These are phyloP conservation scores for Hippolais icterina DNA, from an alignment of 2,113 vertebrate species.

Conservation along the genomic window DNA sequence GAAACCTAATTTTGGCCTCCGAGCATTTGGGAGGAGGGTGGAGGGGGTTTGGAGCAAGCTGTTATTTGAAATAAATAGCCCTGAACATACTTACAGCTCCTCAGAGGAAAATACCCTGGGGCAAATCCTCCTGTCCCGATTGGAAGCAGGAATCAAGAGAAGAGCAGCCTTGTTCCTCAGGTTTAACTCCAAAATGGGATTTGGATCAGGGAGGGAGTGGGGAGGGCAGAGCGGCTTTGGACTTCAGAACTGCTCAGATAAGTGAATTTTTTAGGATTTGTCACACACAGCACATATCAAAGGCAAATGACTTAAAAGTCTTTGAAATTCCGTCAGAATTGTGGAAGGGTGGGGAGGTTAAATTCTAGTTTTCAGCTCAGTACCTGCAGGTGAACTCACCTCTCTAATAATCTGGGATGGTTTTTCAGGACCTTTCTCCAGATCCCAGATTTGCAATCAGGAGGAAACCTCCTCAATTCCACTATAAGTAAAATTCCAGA, in stretches of 20 bases:
- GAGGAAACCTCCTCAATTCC: not conserved
- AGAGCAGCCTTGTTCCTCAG: not conserved
- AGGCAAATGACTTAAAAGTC: not conserved
- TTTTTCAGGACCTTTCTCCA: not conserved
- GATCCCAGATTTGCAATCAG: not conserved
- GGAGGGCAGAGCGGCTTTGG: not conserved
- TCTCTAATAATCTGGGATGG: not conserved
- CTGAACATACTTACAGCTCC: not conserved
- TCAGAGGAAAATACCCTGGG: not conserved
- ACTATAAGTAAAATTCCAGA: not conserved
- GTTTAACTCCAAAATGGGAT: not conserved
- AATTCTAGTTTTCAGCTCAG: not conserved
- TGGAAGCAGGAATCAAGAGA: not conserved
- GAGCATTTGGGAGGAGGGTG: conserved; percentile 27
- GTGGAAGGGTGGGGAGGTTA: not conserved
- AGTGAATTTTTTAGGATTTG: not conserved
- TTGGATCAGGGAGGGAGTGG: not conserved
- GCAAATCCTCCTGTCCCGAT: not conserved
- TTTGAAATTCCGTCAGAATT: not conserved
- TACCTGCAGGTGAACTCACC: not conserved
- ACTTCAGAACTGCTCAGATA: not conserved
- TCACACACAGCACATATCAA: not conserved
- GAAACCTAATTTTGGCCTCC: conserved; percentile 14
- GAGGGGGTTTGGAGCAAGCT: conserved; percentile 22
- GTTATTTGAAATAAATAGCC: conserved; percentile 21